Evolutionary conservation across 2,888 invertebrate species (phyloP), one percentile per base, ranked within the genome.

Genomic region (Gandaritis pyraliata): DNA sequence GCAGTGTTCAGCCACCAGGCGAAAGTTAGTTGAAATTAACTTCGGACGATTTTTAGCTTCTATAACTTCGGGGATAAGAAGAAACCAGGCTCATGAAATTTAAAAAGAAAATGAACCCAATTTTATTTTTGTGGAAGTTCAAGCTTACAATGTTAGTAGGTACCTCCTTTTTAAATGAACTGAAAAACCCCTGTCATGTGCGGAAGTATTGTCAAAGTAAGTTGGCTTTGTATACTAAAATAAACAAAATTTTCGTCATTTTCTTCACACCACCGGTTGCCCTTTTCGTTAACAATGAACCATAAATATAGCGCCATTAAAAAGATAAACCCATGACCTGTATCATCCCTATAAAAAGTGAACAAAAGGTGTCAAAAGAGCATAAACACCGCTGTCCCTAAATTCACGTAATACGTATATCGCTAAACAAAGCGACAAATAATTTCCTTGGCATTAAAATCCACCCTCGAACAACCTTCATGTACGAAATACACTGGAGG

Each of bases 361-460:
- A 64, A 71, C 65, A 69, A 69, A 64, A 65, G 68, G 78, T 77
- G 78, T 76, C 75, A 77, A 78, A 76, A 75, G 75, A 79, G 74
- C 72, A 72, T 70, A 71, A 70, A 71, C 66, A 70, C 72, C 75
- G 73, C 76, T 75, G 70, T 73, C 69, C 75, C 71, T 71, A 74
- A 79, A 78, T 74, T 75, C 70, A 75, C 69, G 65, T 70, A 70
- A 68, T 75, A 76, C 61, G 72, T 72, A 74, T 76, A 78, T 76
- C 73, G 73, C 75, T 75, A 74, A 78, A 76, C 77, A 81, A 78
- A 74, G 78, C 77, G 75, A 78, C 71, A 80, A 80, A 78, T 78
- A 75, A 80, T 78, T 75, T 76, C 72, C 68, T 66, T 66, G 66
- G 71, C 70, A 65, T 66, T 68, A 71, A 66, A 71, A 69, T 64